Percentiles rank a stretch among this genome's conserved stretches.
Conservation (phyloP, 2,113 vertebrate genomes). For the Ceyx margarethae region DNA sequence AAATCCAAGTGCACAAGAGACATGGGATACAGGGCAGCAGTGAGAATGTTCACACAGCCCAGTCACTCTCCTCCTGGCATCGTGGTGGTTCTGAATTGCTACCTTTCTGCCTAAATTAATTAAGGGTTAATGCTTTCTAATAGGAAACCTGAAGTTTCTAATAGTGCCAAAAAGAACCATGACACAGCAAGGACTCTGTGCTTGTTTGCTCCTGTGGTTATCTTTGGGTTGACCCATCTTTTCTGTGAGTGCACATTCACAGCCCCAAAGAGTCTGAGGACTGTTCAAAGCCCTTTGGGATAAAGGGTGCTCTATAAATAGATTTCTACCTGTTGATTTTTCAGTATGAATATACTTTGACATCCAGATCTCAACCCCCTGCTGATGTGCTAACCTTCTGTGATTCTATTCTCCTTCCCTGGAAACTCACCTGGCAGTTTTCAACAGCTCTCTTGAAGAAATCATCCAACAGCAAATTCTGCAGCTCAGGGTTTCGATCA, state of each 20-base stretch:
- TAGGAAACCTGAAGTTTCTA: background rate
- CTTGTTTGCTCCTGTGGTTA: background rate
- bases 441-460: constrained; percentile 91
- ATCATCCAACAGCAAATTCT: constrained; percentile 88
- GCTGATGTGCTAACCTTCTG: background rate
- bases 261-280: background rate
- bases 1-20: background rate
- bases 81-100: background rate
- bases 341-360: background rate
- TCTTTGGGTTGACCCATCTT: background rate
- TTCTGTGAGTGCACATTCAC: background rate
- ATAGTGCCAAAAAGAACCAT: background rate
- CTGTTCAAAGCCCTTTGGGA: background rate
- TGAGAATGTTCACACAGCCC: background rate
- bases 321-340: background rate
- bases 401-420: background rate
- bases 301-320: background rate
- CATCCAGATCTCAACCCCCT: background rate
- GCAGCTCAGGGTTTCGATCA: constrained; percentile 83
- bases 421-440: constrained; percentile 85
- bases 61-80: background rate
- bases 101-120: background rate
- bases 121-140: no score
- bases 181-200: background rate
- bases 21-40: background rate